phyloP scores from a whole-genome alignment of 2,113 vertebrate genomes.

The Rhegmatorhina hoffmannsi region DNA sequence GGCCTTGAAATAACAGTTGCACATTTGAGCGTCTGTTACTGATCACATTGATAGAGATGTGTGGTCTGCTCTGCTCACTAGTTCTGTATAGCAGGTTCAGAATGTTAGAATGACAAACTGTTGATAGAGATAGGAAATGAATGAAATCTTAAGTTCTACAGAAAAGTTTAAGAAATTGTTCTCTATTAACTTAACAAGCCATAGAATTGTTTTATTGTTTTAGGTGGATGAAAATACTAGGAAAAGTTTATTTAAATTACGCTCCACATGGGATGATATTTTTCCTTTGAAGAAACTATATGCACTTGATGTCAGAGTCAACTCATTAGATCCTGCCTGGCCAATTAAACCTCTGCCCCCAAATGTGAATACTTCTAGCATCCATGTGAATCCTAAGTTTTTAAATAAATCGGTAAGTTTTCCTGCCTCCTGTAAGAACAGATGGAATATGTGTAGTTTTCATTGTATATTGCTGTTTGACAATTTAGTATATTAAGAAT shows the following conservation, averaged over 20 bases:
- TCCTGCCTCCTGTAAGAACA: conserved; percentile 20
- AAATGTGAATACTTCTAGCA: conserved; percentile 94
- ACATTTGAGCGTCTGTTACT: background rate
- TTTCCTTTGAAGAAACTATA: conserved; percentile 97
- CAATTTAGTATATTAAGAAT: background rate
- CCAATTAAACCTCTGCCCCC: conserved; percentile 95
- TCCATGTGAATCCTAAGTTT: conserved; percentile 99
- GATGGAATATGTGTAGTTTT: background rate
- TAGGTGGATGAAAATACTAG: conserved; percentile 99
- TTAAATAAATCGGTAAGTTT: conserved; percentile 94
- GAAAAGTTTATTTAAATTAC: conserved; percentile 99
- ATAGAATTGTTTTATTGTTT: conserved; percentile 87
- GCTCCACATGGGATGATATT: conserved; percentile 98
- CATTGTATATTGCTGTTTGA: conserved; percentile 21
- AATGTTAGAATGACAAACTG: background rate
- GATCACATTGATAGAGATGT: background rate
- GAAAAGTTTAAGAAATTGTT: conserved; percentile 67
- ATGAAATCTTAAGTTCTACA: conserved; percentile 19
- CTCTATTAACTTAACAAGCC: conserved; percentile 85
- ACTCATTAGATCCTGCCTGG: conserved; percentile 96
- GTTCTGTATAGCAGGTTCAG: background rate
- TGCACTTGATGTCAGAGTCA: conserved; percentile 93
- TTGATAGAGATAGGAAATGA: background rate
- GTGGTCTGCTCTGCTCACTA: background rate
- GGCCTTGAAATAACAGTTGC: conserved; percentile 14